Evolutionary conservation across 2,797 vertebrate genomes (phyloP).

Genomic region (Dendrocincla fuliginosa): DNA sequence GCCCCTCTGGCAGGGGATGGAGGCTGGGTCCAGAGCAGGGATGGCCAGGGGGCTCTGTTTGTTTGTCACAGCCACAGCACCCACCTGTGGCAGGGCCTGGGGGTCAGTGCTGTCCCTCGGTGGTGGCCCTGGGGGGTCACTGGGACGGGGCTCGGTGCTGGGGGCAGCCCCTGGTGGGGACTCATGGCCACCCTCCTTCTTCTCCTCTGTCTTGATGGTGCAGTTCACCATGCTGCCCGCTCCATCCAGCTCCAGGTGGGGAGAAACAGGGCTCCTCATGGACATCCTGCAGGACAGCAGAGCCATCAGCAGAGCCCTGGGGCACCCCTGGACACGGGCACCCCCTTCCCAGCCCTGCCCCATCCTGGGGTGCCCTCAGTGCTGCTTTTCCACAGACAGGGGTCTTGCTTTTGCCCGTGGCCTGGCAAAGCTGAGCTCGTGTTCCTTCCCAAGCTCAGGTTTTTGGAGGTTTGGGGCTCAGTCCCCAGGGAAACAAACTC

Average conservation of each 20-base stretch:
- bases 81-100: slow-evolving; percentile 66
- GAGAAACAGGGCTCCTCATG: slow-evolving; percentile 86
- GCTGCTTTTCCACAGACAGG: rapidly evolving
- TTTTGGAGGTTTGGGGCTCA: background rate
- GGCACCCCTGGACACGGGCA: rapidly evolving
- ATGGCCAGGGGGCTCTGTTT: rapidly evolving
- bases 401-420: rapidly evolving
- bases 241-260: slow-evolving; percentile 81
- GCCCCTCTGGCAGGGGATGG: rapidly evolving
- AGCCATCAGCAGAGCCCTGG: background rate
- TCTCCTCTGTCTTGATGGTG: slow-evolving; percentile 85
- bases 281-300: slow-evolving; percentile 84
- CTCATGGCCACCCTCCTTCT: slow-evolving; percentile 79
- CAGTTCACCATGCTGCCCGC: slow-evolving; percentile 89
- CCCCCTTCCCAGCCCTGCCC: background rate
- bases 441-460: background rate
- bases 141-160: slow-evolving; percentile 4
- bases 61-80: background rate
- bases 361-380: rapidly evolving
- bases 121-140: background rate
- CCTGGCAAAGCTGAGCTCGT: background rate
- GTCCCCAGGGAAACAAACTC: rapidly evolving
- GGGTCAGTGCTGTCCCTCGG: slow-evolving; percentile 4
- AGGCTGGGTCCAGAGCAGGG: background rate
- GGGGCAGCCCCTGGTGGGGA: slow-evolving; percentile 62